Conservation (phyloP, 2,113 vertebrate species). For the Porphyrio hochstetteri region DNA sequence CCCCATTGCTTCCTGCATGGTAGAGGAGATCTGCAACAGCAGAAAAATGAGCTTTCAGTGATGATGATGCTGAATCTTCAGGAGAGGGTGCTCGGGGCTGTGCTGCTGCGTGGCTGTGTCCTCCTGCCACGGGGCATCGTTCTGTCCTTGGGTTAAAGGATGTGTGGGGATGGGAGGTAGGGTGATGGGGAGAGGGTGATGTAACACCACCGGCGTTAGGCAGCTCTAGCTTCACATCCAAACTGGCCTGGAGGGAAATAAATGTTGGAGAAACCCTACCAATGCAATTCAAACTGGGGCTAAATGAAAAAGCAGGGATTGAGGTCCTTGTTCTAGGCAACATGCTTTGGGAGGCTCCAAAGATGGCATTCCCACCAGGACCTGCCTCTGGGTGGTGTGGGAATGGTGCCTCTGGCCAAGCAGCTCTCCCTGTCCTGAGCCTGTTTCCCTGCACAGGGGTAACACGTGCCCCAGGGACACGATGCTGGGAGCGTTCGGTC, state of each 20-base stretch:
- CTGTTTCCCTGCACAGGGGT: background rate
- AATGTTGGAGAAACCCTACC: background rate
- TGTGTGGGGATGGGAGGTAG: no score
- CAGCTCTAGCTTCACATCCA: background rate
- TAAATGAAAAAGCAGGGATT: background rate
- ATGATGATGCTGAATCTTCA: background rate
- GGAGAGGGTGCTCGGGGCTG: background rate
- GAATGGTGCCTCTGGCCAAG: background rate
- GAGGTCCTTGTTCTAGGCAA: background rate
- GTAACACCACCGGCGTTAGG: rapidly evolving
- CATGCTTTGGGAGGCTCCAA: background rate
- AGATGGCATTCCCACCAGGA: background rate
- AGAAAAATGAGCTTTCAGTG: background rate
- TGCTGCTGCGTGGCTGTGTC: rapidly evolving
- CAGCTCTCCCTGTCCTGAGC: background rate
- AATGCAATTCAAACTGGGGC: background rate
- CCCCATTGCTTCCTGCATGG: rapidly evolving
- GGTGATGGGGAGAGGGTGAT: background rate
- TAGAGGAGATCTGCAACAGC: background rate
- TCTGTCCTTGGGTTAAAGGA: background rate
- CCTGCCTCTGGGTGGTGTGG: background rate
- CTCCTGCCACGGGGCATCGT: rapidly evolving
- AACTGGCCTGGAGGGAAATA: background rate
- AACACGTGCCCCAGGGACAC: rapidly evolving
- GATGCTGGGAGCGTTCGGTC: rapidly evolving